Base-by-base conservation (phyloP, 2,797 vertebrate genomes). In the Orientallactaga sibirica region DNA sequence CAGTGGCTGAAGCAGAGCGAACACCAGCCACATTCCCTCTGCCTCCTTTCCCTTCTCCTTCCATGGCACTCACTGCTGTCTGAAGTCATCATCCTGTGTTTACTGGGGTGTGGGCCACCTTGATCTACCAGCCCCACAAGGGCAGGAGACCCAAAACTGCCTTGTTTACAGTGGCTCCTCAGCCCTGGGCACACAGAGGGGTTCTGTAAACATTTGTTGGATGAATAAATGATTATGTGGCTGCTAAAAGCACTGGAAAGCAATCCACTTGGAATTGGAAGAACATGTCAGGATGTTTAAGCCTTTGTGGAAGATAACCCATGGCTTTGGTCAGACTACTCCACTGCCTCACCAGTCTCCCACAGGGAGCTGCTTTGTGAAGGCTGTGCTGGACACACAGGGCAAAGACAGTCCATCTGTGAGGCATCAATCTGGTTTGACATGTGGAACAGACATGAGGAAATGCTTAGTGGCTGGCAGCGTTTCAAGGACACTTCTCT, bases 281-380 rank as follows among this genome's bases (percentile, higher is more conserved):
- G 41, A 52, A 7, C 11, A 14, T 7, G 37, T n/a, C 24, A 61
- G 79, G 27, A 67, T 25, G 37, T 29, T 77, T n/a, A 29, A 52
- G 61, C 43, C 7, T 41, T 77, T 81, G 33, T 24, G 52, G 88
- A 87, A 77, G 78, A 58, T 92, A 76, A 82, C 37, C 12, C 52
- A 61, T 76, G 82, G 90, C 82, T 77, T 67, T 4, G 12, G 75
- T 41, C 74, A 75, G 61, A 27, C 6, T 18, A 62, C 16, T 71
- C 29, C 2, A 10, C 20, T 74, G 61, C 78, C n/a, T 83, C 68
- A 58, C 79, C 25, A 7, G 0, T 67, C 84, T 83, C 55, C 41
- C 37, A 76, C 2, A 71, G 95, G 78, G 41, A 80, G 86, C 73
- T 48, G 64, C 80, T 94, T 14, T 22, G 33, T 48, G 66, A 88